Conservation (phyloP, 2,797 vertebrate species). For the Nasua narica region DNA sequence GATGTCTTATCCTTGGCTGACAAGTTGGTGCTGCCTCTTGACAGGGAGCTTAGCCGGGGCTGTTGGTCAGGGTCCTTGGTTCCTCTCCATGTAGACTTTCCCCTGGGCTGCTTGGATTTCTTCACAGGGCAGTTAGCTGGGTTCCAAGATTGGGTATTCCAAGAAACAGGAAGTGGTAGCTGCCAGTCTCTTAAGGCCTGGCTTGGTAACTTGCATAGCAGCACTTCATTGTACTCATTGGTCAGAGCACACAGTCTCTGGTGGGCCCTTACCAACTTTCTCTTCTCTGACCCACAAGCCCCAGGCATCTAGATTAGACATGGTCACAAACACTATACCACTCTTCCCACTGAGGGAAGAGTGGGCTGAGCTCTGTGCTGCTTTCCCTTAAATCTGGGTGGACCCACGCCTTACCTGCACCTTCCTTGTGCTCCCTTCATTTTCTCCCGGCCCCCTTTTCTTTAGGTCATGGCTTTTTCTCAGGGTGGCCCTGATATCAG, state of each 20-base stretch:
- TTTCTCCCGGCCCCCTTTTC: not conserved
- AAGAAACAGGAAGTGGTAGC: not conserved
- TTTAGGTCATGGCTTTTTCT: not conserved
- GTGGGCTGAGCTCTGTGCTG: not conserved
- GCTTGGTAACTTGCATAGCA: not conserved
- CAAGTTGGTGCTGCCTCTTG: not conserved
- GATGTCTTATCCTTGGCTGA: not conserved
- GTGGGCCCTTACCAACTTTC: not conserved
- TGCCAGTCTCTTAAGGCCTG: not conserved
- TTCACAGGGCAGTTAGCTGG: not conserved
- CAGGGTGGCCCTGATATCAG: not conserved
- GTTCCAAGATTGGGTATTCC: not conserved
- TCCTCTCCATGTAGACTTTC: not conserved
- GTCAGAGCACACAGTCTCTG: not conserved
- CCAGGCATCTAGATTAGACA: not conserved
- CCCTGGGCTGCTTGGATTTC: not conserved
- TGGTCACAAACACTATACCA: not conserved
- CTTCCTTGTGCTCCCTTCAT: not conserved
- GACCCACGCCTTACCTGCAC: not conserved
- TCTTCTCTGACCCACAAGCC: not conserved
- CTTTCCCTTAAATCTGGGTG: not conserved
- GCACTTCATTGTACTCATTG: not conserved
- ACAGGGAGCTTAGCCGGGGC: not conserved
- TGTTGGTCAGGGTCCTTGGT: not conserved
- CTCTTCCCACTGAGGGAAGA: not conserved